phyloP scores from a whole-genome alignment of 2,797 vertebrate species.

The Scolopax bukidnonensis region DNA sequence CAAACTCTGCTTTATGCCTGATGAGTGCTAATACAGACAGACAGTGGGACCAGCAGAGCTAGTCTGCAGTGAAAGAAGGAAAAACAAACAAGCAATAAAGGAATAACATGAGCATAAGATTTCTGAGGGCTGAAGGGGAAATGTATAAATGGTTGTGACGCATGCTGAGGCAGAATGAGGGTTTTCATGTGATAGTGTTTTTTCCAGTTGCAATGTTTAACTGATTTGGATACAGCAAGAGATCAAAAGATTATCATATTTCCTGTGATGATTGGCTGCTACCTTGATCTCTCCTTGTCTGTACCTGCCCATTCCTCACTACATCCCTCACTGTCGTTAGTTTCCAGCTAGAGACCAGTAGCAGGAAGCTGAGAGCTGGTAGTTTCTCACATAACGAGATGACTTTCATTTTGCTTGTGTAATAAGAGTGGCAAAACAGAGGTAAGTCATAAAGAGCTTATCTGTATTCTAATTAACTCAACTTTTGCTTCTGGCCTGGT shows the following conservation, averaged over 20 bases:
- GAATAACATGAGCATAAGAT: neutral
- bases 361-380: constrained; percentile 25
- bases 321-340: neutral
- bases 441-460: constrained; percentile 57
- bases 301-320: constrained; percentile 26
- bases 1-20: neutral
- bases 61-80: neutral
- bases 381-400: constrained; percentile 40
- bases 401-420: constrained; percentile 51
- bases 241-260: constrained; percentile 35
- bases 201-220: neutral
- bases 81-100: constrained; percentile 22
- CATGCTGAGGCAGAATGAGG: neutral
- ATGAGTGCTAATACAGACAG: neutral
- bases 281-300: constrained; percentile 31
- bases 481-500: constrained; percentile 56
- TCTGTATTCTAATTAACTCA: constrained; percentile 67
- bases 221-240: constrained; percentile 26
- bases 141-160: neutral
- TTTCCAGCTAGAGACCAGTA: constrained; percentile 52
- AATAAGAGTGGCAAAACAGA: constrained; percentile 46
- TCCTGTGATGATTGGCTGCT: constrained; percentile 26
- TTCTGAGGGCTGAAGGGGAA: neutral
- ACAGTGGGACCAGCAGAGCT: neutral
- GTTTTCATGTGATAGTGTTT: neutral